Conservation (phyloP, 2,797 vertebrate species). For the Gymnoscopelus microlampas region DNA sequence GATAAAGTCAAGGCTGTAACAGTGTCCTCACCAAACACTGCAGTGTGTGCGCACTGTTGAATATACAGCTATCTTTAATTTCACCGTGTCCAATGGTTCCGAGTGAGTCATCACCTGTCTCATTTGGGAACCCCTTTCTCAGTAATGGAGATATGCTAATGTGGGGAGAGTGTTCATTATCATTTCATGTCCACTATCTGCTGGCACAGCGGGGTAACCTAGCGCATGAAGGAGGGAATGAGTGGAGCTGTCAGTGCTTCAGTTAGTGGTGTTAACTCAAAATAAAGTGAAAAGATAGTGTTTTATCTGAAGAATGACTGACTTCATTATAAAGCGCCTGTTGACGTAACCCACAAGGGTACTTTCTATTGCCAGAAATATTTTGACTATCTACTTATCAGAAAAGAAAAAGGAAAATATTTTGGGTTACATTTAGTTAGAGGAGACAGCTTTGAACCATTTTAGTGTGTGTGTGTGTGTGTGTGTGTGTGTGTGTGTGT, state of each 20-base stretch:
- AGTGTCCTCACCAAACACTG: neutral
- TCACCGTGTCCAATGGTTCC: neutral
- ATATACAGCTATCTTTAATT: slow-evolving; percentile 1
- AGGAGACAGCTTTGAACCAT: neutral
- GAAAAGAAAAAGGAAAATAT: too few relatives aligned
- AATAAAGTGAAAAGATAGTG: slow-evolving; percentile 1
- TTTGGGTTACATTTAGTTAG: too few relatives aligned
- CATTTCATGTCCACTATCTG: neutral
- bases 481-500: too few relatives aligned
- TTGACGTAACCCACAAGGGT: neutral
- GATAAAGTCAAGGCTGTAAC: neutral
- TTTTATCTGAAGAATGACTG: slow-evolving; percentile 12
- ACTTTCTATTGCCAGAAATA: slow-evolving; percentile 8
- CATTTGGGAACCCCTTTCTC: neutral
- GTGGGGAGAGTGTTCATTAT: neutral
- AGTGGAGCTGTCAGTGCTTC: neutral
- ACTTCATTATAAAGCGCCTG: neutral
- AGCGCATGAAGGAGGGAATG: too few relatives aligned
- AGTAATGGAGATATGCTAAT: neutral
- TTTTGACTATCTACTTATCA: neutral
- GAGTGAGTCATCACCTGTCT: slow-evolving; percentile 10
- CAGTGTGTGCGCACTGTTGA: slow-evolving; percentile 4
- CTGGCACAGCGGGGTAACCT: too few relatives aligned
- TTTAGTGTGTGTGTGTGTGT: neutral
- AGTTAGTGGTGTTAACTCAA: neutral